These are phyloP conservation scores for Nephrotoma guestfalica DNA, from an alignment of 2,888 invertebrate species.

Conservation along the genomic window DNA sequence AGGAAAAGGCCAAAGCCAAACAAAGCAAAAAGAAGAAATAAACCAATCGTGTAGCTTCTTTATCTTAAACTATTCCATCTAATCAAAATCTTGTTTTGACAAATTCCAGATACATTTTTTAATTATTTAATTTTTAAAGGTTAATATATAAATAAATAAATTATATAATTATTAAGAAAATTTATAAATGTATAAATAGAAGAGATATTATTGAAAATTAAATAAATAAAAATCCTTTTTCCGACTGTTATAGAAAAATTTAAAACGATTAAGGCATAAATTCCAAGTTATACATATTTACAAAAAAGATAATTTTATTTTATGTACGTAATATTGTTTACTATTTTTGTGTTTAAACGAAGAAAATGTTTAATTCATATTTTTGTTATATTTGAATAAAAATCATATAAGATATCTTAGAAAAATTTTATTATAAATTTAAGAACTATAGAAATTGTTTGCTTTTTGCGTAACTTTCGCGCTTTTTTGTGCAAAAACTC, in stretches of 20 bases:
- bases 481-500: too few relatives aligned
- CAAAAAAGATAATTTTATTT: background rate
- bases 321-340: background rate
- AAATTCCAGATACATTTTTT: background rate
- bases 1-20: constrained; percentile 68
- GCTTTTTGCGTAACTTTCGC: background rate
- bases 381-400: background rate
- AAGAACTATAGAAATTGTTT: background rate
- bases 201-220: background rate
- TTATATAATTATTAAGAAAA: background rate
- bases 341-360: background rate
- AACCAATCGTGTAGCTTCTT: constrained; percentile 14
- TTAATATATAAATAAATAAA: background rate
- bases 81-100: background rate
- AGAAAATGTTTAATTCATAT: background rate
- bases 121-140: background rate
- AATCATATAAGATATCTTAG: background rate
- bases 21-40: constrained; percentile 65
- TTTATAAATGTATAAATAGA: background rate
- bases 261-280: background rate
- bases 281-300: background rate
- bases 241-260: background rate
- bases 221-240: background rate
- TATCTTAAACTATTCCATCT: background rate
- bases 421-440: background rate